These are phyloP conservation scores for Chaetophractus vellerosus DNA, from an alignment of 2,797 vertebrate species.

Conservation along the genomic window DNA sequence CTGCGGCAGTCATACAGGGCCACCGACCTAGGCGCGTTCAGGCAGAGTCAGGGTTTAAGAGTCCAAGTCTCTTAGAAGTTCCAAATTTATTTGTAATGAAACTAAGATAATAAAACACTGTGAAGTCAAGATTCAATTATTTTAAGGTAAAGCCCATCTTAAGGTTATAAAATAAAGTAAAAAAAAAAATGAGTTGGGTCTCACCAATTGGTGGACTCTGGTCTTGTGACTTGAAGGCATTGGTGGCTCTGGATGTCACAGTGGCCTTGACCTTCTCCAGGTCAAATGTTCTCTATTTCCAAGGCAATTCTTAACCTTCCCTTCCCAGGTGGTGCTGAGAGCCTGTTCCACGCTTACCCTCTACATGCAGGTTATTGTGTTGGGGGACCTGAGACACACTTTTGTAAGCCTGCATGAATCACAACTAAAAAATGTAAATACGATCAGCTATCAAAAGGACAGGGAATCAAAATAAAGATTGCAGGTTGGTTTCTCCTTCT, in stretches of 20 bases:
- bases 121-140: background rate
- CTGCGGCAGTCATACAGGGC: conserved; percentile 97
- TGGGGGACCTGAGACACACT: background rate
- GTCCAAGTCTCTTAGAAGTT: background rate
- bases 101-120: background rate
- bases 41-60: background rate
- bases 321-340: background rate
- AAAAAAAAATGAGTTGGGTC: background rate
- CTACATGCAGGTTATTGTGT: background rate
- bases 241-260: background rate
- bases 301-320: background rate
- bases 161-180: conserved; percentile 22
- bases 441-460: background rate
- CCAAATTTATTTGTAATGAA: background rate
- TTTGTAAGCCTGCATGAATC: background rate
- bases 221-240: background rate
- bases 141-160: background rate
- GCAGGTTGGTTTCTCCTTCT: background rate
- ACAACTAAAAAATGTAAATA: background rate
- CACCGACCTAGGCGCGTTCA: conserved; percentile 90
- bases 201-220: background rate
- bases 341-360: background rate
- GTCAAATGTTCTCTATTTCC: background rate
- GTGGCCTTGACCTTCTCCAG: background rate
- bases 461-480: background rate